Evolutionary conservation across 2,888 invertebrate species (phyloP).

Genomic region (Pristionchus mayeri): DNA sequence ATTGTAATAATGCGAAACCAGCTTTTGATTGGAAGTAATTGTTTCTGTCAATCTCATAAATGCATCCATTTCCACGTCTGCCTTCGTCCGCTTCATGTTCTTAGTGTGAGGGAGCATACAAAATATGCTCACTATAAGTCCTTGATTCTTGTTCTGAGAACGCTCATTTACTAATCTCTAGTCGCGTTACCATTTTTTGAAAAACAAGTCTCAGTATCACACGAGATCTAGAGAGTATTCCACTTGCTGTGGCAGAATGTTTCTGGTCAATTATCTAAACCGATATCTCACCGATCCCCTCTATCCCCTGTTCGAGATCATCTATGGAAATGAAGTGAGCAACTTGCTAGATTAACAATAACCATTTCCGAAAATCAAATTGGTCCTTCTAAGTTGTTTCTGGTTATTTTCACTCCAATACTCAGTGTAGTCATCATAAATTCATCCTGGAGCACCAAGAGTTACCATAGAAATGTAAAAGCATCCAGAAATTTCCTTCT

Average conservation of each 20-base stretch:
- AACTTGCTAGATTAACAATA: no score
- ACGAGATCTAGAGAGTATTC: not conserved
- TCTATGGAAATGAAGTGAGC: slow-evolving; percentile 4
- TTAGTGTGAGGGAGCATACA: not conserved
- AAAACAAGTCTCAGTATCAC: slow-evolving; percentile 4
- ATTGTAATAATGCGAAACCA: not conserved
- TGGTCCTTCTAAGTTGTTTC: no score
- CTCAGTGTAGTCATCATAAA: not conserved
- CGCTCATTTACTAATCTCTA: not conserved
- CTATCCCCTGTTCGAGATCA: not conserved
- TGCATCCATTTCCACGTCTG: no score
- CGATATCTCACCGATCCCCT: not conserved
- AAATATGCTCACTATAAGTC: no score
- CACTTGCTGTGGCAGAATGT: not conserved
- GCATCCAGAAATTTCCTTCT: not conserved
- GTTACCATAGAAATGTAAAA: not conserved
- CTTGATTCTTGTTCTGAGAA: no score
- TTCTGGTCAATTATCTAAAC: slow-evolving; percentile 22
- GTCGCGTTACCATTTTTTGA: not conserved
- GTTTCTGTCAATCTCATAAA: not conserved
- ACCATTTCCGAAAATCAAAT: no score
- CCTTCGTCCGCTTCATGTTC: no score
- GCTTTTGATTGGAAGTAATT: not conserved
- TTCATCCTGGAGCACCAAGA: not conserved
- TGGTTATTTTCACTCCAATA: no score